A percentile compares a stretch with the other conserved stretches of the same genome.
These are phyloP conservation scores for Pseudococcus viburni DNA, from an alignment of 2,888 invertebrate species.

Conservation along the genomic window DNA sequence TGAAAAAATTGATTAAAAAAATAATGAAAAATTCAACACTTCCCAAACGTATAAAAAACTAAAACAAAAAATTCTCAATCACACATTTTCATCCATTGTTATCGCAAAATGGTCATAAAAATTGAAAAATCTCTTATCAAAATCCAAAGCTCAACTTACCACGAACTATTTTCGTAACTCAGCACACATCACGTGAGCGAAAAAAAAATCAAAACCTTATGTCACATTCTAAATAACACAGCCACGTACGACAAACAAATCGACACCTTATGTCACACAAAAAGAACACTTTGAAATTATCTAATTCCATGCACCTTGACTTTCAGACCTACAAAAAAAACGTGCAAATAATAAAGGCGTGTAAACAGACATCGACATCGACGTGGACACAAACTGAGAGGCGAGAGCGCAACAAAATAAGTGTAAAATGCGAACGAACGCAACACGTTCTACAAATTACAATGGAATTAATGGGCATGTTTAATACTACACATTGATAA, in stretches of 20 bases:
- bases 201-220: background rate
- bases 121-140: too few species aligned
- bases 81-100: too few species aligned
- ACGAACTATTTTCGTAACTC: background rate
- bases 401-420: background rate
- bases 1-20: too few species aligned
- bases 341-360: slow-evolving; percentile 32
- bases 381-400: background rate
- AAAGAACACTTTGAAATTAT: slow-evolving; percentile 16
- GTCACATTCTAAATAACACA: background rate
- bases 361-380: background rate
- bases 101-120: too few species aligned
- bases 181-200: background rate
- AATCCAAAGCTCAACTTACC: background rate
- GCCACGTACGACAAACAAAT: slow-evolving; percentile 15
- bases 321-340: slow-evolving; percentile 42
- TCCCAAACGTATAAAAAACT: too few species aligned
- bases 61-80: too few species aligned
- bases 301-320: slow-evolving; percentile 52
- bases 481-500: slow-evolving; percentile 28
- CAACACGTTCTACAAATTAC: slow-evolving; percentile 27
- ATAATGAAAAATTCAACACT: too few species aligned
- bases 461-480: slow-evolving; percentile 38
- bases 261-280: background rate
- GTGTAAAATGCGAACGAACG: background rate